Evolutionary conservation across 2,888 invertebrate species (phyloP).

Genomic region (Tipula unca): DNA sequence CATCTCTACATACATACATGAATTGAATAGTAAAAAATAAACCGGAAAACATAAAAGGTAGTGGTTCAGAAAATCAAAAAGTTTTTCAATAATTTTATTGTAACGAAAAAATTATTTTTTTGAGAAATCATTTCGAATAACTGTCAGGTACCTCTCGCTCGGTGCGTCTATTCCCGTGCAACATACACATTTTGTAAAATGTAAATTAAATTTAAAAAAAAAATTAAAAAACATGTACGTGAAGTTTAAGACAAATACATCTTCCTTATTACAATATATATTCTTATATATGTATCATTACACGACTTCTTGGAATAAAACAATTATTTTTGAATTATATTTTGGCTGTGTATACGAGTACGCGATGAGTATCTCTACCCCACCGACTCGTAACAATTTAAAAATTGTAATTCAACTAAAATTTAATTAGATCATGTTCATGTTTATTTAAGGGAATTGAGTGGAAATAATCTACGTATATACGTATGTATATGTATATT

Average conservation of each 20-base stretch:
- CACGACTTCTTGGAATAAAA: neutral
- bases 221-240: neutral
- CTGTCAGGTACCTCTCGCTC: too few relatives aligned
- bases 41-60: neutral
- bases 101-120: neutral
- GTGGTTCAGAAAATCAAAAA: neutral
- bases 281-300: too few relatives aligned
- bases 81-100: neutral
- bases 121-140: neutral
- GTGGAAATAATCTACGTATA: neutral
- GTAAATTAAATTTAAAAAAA: neutral
- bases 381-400: neutral
- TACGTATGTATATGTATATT: too few relatives aligned
- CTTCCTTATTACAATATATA: neutral
- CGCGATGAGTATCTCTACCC: neutral
- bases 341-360: neutral
- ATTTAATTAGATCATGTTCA: slow-evolving; percentile 8
- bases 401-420: neutral
- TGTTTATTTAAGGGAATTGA: neutral
- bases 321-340: slow-evolving; percentile 8
- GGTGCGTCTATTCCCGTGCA: neutral
- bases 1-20: neutral
- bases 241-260: neutral
- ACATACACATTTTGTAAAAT: neutral
- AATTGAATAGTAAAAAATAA: neutral